Percentiles rank a stretch among this genome's conserved stretches.
phyloP scores from a whole-genome alignment of 2,113 vertebrate species.

The Rhadina sibilatrix region DNA sequence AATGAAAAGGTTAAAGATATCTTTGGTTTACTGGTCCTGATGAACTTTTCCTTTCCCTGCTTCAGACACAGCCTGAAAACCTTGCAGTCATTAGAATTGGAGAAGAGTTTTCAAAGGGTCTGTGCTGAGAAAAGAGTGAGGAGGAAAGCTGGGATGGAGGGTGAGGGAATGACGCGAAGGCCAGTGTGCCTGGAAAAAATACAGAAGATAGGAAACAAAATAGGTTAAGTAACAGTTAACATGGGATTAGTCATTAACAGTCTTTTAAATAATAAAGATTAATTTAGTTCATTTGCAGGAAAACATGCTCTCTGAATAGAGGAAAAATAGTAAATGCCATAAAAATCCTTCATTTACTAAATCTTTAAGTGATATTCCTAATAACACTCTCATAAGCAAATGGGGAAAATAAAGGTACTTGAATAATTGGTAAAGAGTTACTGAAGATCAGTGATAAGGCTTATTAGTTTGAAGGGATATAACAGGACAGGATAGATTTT shows the following conservation, averaged over 20 bases:
- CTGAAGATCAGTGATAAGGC: neutral
- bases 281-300: neutral
- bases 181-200: neutral
- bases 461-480: neutral
- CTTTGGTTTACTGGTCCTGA: neutral
- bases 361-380: neutral
- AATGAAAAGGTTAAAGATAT: neutral
- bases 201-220: neutral
- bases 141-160: neutral
- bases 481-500: neutral
- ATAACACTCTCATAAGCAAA: neutral
- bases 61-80: neutral
- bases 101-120: neutral
- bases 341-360: neutral
- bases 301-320: neutral
- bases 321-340: neutral
- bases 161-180: rapidly evolving
- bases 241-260: neutral
- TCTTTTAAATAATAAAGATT: neutral
- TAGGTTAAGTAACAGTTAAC: neutral
- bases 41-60: neutral
- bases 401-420: neutral
- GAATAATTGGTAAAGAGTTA: neutral
- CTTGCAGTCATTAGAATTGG: neutral
- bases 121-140: neutral